These are phyloP conservation scores for Leptogaster cylindrica DNA, from an alignment of 2,888 invertebrate genomes.

Conservation along the genomic window DNA sequence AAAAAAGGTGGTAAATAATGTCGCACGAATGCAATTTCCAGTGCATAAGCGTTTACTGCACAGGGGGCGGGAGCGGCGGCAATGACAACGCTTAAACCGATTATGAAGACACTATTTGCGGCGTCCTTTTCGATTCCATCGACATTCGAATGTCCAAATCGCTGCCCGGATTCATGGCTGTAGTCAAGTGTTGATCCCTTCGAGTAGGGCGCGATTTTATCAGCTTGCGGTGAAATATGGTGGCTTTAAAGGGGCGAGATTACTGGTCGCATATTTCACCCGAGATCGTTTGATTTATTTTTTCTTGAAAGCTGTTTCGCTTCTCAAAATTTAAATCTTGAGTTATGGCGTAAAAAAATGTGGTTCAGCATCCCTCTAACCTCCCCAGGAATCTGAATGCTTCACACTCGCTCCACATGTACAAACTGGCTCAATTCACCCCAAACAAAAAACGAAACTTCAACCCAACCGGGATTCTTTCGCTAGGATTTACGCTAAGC, in stretches of 20 bases:
- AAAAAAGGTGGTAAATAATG: slow-evolving; percentile 39
- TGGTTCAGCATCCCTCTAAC: background rate
- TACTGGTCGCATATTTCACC: slow-evolving; percentile 18
- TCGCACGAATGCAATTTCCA: slow-evolving; percentile 16
- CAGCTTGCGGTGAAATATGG: slow-evolving; percentile 39
- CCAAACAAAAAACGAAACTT: background rate
- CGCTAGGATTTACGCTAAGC: slow-evolving; percentile 5
- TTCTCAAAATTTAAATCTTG: slow-evolving; percentile 45
- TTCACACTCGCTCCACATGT: background rate
- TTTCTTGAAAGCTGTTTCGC: slow-evolving; percentile 28
- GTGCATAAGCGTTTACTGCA: background rate
- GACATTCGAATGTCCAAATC: slow-evolving; percentile 3
- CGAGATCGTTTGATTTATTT: slow-evolving; percentile 39
- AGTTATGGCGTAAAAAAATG: slow-evolving; percentile 35
- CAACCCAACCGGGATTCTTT: background rate
- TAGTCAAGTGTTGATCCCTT: slow-evolving; percentile 22
- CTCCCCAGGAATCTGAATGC: background rate
- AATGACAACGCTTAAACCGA: too few relatives aligned
- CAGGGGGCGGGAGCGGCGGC: background rate
- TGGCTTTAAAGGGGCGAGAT: slow-evolving; percentile 18
- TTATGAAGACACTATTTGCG: background rate
- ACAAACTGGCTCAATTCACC: background rate
- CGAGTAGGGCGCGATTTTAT: slow-evolving; percentile 15
- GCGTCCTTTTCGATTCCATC: background rate
- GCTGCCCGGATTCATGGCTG: background rate